A percentile compares a stretch with the other conserved stretches of the same genome.
Conservation (phyloP, 2,113 vertebrate species). For the Eurypyga helias region DNA sequence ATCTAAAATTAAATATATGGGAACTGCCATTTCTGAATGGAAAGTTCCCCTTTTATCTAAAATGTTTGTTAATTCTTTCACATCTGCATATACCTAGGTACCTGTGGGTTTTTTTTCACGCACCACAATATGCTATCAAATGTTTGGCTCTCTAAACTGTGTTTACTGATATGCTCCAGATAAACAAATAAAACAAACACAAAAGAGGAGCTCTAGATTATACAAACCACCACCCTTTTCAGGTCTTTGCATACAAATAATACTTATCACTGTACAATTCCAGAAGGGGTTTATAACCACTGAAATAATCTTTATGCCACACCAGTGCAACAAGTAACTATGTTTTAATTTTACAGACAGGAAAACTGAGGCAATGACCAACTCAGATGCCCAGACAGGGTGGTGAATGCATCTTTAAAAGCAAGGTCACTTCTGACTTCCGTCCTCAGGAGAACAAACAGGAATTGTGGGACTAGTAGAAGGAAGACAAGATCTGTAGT, state of each 20-base stretch:
- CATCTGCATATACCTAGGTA: slow-evolving; percentile 34
- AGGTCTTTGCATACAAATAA: not conserved
- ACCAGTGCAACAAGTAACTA: not conserved
- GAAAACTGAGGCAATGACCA: not conserved
- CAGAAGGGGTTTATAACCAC: not conserved
- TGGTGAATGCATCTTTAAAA: not conserved
- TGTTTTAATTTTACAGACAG: not conserved
- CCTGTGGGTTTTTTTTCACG: not conserved
- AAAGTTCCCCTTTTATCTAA: slow-evolving; percentile 64
- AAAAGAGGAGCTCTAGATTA: not conserved
- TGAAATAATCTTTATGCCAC: not conserved
- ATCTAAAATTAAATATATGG: not conserved
- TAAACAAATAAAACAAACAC: slow-evolving; percentile 25
- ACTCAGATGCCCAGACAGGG: not conserved
- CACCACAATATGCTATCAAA: slow-evolving; percentile 1
- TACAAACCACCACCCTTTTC: not conserved
- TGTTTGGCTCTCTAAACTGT: slow-evolving; percentile 42
- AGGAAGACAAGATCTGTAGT: not conserved
- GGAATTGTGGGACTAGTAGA: not conserved
- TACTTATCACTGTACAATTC: not conserved
- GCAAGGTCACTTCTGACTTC: not conserved
- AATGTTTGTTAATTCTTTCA: slow-evolving; percentile 70
- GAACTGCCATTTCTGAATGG: not conserved
- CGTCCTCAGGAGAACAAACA: not conserved
- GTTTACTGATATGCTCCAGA: slow-evolving; percentile 45